A percentile compares a stretch with the other conserved stretches of the same genome.
phyloP scores from a whole-genome alignment of 2,797 vertebrate species.

The Apodemus agrarius region DNA sequence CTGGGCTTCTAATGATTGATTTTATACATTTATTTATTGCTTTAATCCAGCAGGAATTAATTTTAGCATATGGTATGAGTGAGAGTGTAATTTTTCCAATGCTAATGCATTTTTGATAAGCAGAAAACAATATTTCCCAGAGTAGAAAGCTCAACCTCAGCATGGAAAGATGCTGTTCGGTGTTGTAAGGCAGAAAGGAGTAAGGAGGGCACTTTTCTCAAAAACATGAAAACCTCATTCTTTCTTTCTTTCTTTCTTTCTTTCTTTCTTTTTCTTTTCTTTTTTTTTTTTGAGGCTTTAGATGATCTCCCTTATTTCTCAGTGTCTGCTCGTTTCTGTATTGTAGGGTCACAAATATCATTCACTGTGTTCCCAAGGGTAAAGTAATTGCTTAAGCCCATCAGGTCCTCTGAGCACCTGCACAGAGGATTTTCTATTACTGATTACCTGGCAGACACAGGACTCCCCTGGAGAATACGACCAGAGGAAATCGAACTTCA shows the following conservation, averaged over 20 bases:
- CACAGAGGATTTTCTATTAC: constrained; percentile 41
- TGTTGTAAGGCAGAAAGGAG: background rate
- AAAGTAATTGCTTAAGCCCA: constrained; percentile 30
- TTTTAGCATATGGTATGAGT: constrained; percentile 54
- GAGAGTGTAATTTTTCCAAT: constrained; percentile 58
- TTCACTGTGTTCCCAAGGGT: background rate
- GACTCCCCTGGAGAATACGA: background rate
- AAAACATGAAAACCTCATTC: constrained; percentile 6
- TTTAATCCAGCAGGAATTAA: constrained; percentile 66
- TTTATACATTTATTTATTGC: constrained; percentile 68
- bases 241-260: background rate
- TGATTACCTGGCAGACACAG: background rate
- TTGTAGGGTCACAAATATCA: background rate
- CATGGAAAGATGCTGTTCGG: background rate
- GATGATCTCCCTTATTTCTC: background rate
- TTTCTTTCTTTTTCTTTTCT: background rate
- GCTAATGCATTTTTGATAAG: constrained; percentile 56
- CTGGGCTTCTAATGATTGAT: constrained; percentile 63
- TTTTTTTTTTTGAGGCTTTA: background rate
- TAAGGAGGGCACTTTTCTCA: background rate
- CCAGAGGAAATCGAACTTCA: constrained; percentile 40
- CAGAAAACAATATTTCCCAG: constrained; percentile 56
- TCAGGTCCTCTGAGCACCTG: background rate
- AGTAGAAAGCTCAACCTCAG: constrained; percentile 35
- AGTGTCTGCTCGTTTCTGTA: constrained; percentile 10